Base-by-base conservation (phyloP, 2,113 vertebrate genomes). In the Naja naja region DNA sequence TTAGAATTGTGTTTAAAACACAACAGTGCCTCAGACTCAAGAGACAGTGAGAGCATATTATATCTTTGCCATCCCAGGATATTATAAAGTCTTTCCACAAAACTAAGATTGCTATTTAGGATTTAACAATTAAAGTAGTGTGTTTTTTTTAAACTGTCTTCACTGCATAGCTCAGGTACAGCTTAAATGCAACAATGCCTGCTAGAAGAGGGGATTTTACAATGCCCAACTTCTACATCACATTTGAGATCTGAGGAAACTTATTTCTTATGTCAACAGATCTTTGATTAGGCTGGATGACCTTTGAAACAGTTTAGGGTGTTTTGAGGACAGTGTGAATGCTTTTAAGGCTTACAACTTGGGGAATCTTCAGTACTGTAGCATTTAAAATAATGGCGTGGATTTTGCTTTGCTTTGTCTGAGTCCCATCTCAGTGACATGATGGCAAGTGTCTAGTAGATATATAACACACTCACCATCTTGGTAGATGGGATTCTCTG, bases 251-350 rank as follows among this genome's bases (percentile, higher is more conserved):
- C 34, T 1, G n/a, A 47, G 91, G 93, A 94, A 86, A 0, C 0
- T 55, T 92, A 34, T 91, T 91, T 90, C 53, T 64, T 47, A 52
- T 55, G 10, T 56, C 95, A 95, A 94, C 92, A 95, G 94, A 94
- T 94, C 95, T 96, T 97, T 94, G 96, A 95, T 96, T 95, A 56
- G 56, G n/a, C 92, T 90, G 90, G 94, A 90, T 92, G 92, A 95
- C 95, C 54, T 85, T 93, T 93, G 89, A 94, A 90, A 94, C 27
- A 91, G 23, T 16, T 94, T 87, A 58, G 58, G 81, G 12, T 88
- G 93, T 88, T 92, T 93, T 93, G 86, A 94, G 92, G 64, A 43
- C 27, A 22, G 18, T 96, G 92, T 94, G 54, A 47, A 27, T 5
- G 39, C 55, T 93, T 60, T 39, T 58, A 54, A 60, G 25, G 5